Evolutionary conservation across 2,888 invertebrate genomes (phyloP).

Genomic region (Pimpla rufipes): DNA sequence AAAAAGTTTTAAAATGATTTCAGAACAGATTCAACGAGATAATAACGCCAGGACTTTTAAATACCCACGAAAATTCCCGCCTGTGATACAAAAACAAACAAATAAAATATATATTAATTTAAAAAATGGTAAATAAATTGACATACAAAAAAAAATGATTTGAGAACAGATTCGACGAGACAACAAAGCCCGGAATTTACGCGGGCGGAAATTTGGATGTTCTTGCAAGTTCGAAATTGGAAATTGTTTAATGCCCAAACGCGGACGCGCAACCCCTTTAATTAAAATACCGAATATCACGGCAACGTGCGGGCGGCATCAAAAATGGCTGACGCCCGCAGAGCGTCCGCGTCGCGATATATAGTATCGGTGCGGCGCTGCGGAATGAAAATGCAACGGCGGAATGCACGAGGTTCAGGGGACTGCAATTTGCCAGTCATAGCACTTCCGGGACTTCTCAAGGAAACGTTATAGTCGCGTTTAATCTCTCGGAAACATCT

Average conservation of each 20-base stretch:
- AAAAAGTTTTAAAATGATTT: too few relatives aligned
- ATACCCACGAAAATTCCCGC: neutral
- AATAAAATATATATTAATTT: too few relatives aligned
- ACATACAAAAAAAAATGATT: too few relatives aligned
- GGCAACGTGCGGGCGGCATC: neutral
- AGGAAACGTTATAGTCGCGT: slow-evolving; percentile 68
- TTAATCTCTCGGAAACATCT: slow-evolving; percentile 69
- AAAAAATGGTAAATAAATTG: too few relatives aligned
- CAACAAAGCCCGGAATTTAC: too few relatives aligned
- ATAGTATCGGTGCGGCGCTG: slow-evolving; percentile 32
- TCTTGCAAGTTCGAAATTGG: too few relatives aligned
- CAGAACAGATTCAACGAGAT: too few relatives aligned
- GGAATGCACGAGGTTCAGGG: slow-evolving; percentile 59
- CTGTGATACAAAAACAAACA: neutral
- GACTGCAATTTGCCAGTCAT: slow-evolving; percentile 69
- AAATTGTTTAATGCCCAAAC: neutral
- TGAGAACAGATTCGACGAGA: too few relatives aligned
- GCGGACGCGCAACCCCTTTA: neutral
- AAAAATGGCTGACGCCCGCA: slow-evolving; percentile 30
- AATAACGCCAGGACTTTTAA: neutral
- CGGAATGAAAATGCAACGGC: slow-evolving; percentile 56
- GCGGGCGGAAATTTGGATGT: too few relatives aligned
- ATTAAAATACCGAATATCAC: slow-evolving; percentile 11
- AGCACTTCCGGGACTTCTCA: slow-evolving; percentile 70
- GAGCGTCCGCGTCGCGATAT: slow-evolving; percentile 25